Evolutionary conservation across 2,888 invertebrate species (phyloP).

Genomic region (Drosophila falleni): DNA sequence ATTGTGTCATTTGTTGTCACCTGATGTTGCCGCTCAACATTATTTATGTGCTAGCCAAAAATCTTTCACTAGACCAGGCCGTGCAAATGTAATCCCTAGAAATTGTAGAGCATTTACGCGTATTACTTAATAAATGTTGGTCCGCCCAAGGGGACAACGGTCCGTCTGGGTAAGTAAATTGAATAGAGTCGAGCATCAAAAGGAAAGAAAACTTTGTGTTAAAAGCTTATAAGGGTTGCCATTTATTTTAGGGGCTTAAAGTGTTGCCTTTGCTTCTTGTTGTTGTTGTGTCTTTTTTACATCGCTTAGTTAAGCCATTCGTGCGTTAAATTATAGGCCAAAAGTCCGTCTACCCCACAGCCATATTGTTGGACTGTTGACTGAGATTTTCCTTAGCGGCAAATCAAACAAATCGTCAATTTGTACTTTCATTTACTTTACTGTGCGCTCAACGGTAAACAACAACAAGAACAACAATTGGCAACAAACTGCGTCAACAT

Average conservation of each 20-base stretch:
- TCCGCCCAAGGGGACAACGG: not conserved
- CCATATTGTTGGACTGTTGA: constrained; percentile 12
- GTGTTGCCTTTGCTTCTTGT: constrained; percentile 31
- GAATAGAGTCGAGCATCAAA: constrained; percentile 48
- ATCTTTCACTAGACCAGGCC: constrained; percentile 31
- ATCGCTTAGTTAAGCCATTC: constrained; percentile 70
- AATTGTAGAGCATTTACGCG: constrained; percentile 66
- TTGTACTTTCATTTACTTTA: constrained; percentile 78
- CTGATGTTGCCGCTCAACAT: constrained; percentile 45
- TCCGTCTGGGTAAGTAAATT: constrained; percentile 45
- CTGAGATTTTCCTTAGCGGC: constrained; percentile 61
- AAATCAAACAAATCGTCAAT: constrained; percentile 80
- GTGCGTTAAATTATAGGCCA: constrained; percentile 77
- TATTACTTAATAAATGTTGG: constrained; percentile 71
- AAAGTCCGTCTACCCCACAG: constrained; percentile 33
- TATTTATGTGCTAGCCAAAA: constrained; percentile 43
- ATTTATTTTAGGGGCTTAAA: constrained; percentile 46
- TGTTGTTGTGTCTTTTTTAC: constrained; percentile 49
- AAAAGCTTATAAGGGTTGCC: constrained; percentile 65
- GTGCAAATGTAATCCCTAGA: constrained; percentile 45
- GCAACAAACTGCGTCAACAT: not conserved
- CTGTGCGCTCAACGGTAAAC: constrained; percentile 59
- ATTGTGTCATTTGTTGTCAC: constrained; percentile 65
- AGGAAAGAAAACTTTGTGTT: constrained; percentile 50
- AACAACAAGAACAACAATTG: constrained; percentile 20